phyloP scores from a whole-genome alignment of 2,797 vertebrate species.

The Netta rufina region DNA sequence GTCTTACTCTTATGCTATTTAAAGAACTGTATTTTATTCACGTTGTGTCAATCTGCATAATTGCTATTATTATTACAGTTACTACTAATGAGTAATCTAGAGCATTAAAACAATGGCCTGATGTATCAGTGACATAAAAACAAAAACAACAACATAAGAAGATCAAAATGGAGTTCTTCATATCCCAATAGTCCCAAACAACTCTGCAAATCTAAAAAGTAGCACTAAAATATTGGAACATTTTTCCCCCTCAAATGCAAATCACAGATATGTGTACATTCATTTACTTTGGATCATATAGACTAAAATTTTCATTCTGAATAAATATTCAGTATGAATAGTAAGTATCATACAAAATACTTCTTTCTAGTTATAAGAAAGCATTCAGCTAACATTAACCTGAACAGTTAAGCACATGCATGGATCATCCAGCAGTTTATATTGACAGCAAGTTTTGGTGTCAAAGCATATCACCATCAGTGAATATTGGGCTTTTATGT shows the following conservation, averaged over 20 bases:
- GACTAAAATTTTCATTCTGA: background rate
- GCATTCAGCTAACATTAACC: background rate
- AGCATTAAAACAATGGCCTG: background rate
- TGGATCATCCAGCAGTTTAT: background rate
- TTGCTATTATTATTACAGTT: background rate
- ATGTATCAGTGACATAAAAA: background rate
- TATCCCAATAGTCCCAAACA: background rate
- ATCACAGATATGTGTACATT: fast-evolving
- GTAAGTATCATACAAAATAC: background rate
- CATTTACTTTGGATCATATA: background rate
- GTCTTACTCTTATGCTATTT: background rate
- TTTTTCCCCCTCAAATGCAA: background rate
- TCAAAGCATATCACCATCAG: background rate
- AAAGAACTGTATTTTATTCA: background rate
- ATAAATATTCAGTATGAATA: background rate
- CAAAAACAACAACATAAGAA: background rate
- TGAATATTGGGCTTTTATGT: background rate
- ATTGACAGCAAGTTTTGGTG: background rate
- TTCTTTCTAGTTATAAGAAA: background rate
- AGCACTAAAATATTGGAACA: background rate
- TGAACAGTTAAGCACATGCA: background rate
- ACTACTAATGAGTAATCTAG: background rate
- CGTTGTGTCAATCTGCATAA: background rate
- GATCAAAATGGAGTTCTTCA: background rate
- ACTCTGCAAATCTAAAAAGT: background rate